Conservation (phyloP, 2,113 vertebrate species). For the Donacobius atricapilla region DNA sequence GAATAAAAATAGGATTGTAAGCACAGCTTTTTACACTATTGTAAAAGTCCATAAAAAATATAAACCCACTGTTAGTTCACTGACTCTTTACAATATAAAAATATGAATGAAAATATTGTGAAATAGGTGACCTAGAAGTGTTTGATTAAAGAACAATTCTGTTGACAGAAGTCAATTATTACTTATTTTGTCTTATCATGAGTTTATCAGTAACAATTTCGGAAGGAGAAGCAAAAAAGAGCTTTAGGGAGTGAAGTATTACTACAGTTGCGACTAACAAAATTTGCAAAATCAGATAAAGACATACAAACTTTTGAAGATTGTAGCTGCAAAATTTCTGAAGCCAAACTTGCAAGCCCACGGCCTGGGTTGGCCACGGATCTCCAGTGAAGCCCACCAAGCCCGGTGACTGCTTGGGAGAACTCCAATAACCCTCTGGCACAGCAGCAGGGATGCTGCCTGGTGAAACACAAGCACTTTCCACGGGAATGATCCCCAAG, state of each 20-base stretch:
- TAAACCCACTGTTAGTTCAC: background rate
- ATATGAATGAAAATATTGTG: background rate
- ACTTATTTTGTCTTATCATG: background rate
- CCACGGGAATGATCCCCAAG: background rate
- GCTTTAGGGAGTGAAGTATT: background rate
- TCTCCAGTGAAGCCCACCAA: background rate
- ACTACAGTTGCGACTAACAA: background rate
- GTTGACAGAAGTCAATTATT: background rate
- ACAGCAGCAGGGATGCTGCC: background rate
- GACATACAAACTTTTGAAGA: background rate
- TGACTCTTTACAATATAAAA: background rate
- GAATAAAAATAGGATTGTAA: constrained; percentile 37
- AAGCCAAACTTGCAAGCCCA: background rate
- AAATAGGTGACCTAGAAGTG: background rate
- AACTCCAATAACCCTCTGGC: background rate
- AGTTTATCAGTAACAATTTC: background rate
- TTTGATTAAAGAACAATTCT: background rate
- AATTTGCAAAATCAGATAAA: background rate
- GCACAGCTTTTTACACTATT: background rate
- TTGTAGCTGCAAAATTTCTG: background rate
- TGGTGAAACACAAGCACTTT: background rate
- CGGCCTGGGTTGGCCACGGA: accelerated
- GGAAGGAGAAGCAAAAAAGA: background rate
- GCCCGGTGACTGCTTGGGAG: background rate
- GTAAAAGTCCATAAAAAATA: constrained; percentile 36